Conservation (phyloP, 2,888 invertebrate species). For the Polyploca ridens region DNA sequence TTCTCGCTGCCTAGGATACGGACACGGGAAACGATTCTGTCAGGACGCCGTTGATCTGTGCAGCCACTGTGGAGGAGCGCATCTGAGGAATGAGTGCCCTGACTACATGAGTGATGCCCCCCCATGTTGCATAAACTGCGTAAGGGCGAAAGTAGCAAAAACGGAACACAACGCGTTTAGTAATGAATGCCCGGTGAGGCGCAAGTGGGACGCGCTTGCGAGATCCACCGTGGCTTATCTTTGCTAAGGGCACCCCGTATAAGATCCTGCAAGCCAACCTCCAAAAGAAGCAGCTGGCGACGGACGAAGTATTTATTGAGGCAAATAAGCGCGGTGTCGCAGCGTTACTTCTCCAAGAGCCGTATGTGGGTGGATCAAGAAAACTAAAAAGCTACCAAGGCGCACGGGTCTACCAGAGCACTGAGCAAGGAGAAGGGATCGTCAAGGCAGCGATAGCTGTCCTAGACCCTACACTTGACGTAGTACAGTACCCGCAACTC, state of each 20-base stretch:
- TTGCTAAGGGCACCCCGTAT: no score
- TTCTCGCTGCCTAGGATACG: no score
- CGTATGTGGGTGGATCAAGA: constrained; percentile 11
- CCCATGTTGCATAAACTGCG: constrained; percentile 16
- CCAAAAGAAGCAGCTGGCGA: no score
- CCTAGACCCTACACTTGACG: not conserved
- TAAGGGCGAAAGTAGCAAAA: constrained; percentile 14
- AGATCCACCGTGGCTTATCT: not conserved
- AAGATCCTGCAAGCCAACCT: no score
- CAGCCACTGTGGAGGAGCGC: constrained; percentile 14
- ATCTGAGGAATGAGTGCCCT: constrained; percentile 8
- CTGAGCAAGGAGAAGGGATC: not conserved
- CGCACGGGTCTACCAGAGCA: not conserved
- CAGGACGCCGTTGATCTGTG: no score
- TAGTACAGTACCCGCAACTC: not conserved
- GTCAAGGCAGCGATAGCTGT: not conserved
- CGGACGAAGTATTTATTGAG: no score
- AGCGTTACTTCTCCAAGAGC: no score
- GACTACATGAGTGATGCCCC: not conserved
- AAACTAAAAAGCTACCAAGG: not conserved
- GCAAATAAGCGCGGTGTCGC: no score
- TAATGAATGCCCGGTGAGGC: constrained; percentile 14
- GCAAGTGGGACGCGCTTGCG: constrained; percentile 23
- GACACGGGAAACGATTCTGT: no score
- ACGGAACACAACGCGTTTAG: constrained; percentile 20